phyloP scores from a whole-genome alignment of 2,113 vertebrate species.

The Greenwoodochromis staneri region DNA sequence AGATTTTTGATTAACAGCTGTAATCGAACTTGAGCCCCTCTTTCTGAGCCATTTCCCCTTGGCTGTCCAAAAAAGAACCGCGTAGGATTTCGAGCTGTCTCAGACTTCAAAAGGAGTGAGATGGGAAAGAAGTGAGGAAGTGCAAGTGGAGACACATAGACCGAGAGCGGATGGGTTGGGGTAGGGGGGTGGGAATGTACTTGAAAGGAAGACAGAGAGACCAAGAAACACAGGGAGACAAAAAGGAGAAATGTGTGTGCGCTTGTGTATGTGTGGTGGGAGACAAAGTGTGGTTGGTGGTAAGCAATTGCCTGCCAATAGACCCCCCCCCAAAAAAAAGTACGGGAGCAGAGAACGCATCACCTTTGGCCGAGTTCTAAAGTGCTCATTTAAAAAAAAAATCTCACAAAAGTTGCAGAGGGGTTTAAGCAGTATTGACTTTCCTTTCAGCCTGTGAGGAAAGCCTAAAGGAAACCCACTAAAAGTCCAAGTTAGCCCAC shows the following conservation, averaged over 20 bases:
- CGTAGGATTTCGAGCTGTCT: constrained; percentile 57
- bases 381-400: constrained; percentile 48
- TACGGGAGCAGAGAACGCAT: constrained; percentile 10
- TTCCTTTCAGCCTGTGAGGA: constrained; percentile 26
- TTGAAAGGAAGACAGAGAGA: constrained; percentile 51
- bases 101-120: constrained; percentile 59
- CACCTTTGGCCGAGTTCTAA: constrained; percentile 49
- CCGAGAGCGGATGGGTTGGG: background rate
- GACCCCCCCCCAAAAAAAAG: background rate
- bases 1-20: constrained; percentile 63
- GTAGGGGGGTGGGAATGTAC: constrained; percentile 24
- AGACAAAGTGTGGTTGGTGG: constrained; percentile 6
- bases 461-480: constrained; percentile 35
- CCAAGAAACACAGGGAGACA: constrained; percentile 22
- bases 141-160: constrained; percentile 48
- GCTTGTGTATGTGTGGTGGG: constrained; percentile 10
- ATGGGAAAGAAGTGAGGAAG: constrained; percentile 49
- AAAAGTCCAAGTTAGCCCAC: constrained; percentile 17
- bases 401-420: constrained; percentile 37
- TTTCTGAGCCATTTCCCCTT: constrained; percentile 57
- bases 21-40: constrained; percentile 61
- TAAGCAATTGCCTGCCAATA: constrained; percentile 44
- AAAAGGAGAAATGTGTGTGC: constrained; percentile 12
- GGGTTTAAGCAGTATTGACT: constrained; percentile 50
- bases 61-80: constrained; percentile 52